phyloP scores from a whole-genome alignment of 2,888 invertebrate species.

The Mesorhabditis spiculigera region DNA sequence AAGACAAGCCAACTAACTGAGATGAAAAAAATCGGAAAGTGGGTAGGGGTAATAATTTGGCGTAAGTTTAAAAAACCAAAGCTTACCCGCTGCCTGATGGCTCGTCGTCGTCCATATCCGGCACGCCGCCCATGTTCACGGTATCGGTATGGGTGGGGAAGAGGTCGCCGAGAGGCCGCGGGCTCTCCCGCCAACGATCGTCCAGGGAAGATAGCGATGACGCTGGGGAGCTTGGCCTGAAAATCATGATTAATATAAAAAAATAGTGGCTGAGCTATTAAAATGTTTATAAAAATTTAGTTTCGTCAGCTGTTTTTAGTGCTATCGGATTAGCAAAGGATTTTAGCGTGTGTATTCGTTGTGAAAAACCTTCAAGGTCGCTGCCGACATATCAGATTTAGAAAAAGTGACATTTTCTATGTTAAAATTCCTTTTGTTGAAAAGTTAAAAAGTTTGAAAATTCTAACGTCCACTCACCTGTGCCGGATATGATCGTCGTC shows the following conservation, averaged over 20 bases:
- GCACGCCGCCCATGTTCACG: slow-evolving; percentile 32
- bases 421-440: too few relatives aligned
- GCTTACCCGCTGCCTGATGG: background rate
- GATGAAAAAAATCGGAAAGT: slow-evolving; percentile 10
- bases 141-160: slow-evolving; percentile 12
- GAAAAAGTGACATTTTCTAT: too few relatives aligned
- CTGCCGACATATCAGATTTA: too few relatives aligned
- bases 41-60: slow-evolving; percentile 8
- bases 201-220: slow-evolving; percentile 3
- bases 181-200: slow-evolving; percentile 12
- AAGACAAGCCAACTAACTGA: background rate
- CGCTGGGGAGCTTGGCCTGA: background rate
- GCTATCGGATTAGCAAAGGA: too few relatives aligned
- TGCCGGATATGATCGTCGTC: slow-evolving; percentile 7
- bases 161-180: slow-evolving; percentile 21
- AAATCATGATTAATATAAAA: too few relatives aligned
- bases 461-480: background rate
- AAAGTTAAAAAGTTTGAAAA: background rate
- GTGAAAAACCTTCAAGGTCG: too few relatives aligned
- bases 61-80: background rate
- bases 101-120: slow-evolving; percentile 19
- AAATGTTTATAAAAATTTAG: too few relatives aligned
- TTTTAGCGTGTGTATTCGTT: too few relatives aligned
- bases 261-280: too few relatives aligned
- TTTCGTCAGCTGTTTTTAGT: too few relatives aligned